Base-by-base conservation (phyloP, 1,140 invertebrate genomes). In the Drosophila novamexicana region DNA sequence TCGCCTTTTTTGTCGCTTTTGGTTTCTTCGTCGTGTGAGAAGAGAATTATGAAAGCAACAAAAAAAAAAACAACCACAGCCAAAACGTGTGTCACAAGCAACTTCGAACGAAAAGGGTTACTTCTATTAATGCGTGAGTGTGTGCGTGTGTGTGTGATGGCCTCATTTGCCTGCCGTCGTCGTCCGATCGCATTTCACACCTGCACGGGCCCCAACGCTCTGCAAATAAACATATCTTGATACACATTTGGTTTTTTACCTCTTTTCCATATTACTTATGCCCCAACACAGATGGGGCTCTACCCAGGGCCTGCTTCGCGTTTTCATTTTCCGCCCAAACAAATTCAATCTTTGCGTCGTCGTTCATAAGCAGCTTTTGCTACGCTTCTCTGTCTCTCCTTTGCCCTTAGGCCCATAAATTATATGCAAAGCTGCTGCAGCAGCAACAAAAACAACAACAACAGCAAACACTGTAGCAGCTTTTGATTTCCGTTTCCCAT, bases 401-500 rank as follows among this genome's bases (percentile, higher is more conserved):
- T 64, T 66, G 62, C 62, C 61, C 62, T 58, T 74, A 58, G 76
- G 50, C 34, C 67, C 81, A 80, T 89, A 89, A 89, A 89, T 89
- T 89, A 84, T 89, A 89, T 89, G 80, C 84, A 89, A 89, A 88
- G 84, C 80, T 79, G 67, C 42, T 14, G 32, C 47, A 34, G 44
- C 36, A 34, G 34, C 18, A 44, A 39, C 9, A 50, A 10, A 76
- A 76, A 42, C 22, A 22, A 22, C 39, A 61, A 40, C 57, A 74
- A 45, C 69, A 77, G 49, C 72, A 75, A 66, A 72, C 79, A 67
- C 73, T 89, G 84, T 84, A 65, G 80, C 84, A 77, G 84, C 84
- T 89, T 89, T 91, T 91, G 88, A 91, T 88, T 91, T 91, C 88
- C 88, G 88, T 91, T 91, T 91, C 88, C 88, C 88, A 91, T 86